phyloP scores from a whole-genome alignment of 2,113 vertebrate genomes.

The Fulica atra region DNA sequence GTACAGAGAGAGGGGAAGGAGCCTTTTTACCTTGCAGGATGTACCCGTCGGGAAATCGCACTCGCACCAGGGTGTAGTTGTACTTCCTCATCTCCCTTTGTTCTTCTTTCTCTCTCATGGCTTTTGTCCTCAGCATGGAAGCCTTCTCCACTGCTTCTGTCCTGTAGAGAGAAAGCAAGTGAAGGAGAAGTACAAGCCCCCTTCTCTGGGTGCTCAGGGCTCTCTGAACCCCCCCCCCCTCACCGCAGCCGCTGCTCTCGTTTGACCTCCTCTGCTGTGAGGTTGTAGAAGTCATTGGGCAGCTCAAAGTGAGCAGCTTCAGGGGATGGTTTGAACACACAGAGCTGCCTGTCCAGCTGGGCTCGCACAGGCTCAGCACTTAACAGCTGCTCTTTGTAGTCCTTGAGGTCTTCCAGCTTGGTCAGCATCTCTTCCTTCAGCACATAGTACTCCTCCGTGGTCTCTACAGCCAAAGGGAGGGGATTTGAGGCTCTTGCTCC shows the following conservation, averaged over 20 bases:
- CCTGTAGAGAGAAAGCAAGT: constrained; percentile 58
- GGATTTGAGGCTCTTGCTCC: neutral
- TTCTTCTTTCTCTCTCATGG: constrained; percentile 92
- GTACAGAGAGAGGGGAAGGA: neutral
- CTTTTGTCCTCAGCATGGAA: constrained; percentile 88
- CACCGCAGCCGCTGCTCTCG: constrained; percentile 87
- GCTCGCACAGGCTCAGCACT: constrained; percentile 83
- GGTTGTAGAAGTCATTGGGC: constrained; percentile 89
- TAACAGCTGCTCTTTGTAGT: constrained; percentile 80
- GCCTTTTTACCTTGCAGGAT: constrained; percentile 84
- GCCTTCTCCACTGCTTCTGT: constrained; percentile 86
- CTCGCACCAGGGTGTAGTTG: constrained; percentile 87
- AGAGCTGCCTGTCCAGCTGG: constrained; percentile 83
- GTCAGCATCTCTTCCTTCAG: constrained; percentile 76
- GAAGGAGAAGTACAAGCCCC: neutral
- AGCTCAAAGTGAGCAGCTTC: constrained; percentile 87
- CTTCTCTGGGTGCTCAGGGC: neutral
- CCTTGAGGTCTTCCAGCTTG: constrained; percentile 77
- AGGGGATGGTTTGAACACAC: constrained; percentile 78
- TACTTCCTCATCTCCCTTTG: constrained; percentile 89
- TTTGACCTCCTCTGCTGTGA: constrained; percentile 85
- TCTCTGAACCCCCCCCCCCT: neutral
- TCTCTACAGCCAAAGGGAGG: constrained; percentile 46
- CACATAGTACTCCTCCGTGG: constrained; percentile 85
- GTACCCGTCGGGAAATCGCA: constrained; percentile 87